Evolutionary conservation across 1,140 invertebrate species (phyloP), one percentile per base, ranked within the genome.

Genomic region (Musca domestica): DNA sequence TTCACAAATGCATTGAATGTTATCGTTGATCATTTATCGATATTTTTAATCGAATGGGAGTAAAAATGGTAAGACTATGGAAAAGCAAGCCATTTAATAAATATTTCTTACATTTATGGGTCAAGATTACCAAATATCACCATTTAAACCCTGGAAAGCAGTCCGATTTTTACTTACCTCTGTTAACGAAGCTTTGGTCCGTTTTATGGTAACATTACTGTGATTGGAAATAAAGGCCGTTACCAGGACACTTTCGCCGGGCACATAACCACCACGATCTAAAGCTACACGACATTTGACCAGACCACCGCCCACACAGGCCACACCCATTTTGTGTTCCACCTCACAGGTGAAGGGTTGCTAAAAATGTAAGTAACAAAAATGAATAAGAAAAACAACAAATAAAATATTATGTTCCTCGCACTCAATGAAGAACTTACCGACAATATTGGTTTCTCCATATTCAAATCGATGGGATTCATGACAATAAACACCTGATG

Each of bases 401-500:
- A n/a, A n/a, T n/a, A n/a, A n/a, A n/a, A n/a, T n/a, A n/a, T 41
- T 61, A 4, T 41, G 4, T 19, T 58, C 10, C 2, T 48, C 7
- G 23, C 51, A 46, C 17, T 34, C n/a, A 46, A 20, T 63, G 49
- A n/a, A 20, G 46, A 22, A 65, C 89, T 89, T 86, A 96, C 95
- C 76, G 92, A 88, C 69, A 97, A 83, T 71, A 94, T 89, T 2
- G 92, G 88, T 30, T 94, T 93, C 76, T 96, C 95, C 75, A 95
- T 83, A 83, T 96, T 96, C 69, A 98, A 84, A 83, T 98, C 95
- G 67, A 97, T 95, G 1, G 94, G 94, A 82, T 94, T 96, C 93
- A 97, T 96, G 0, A 98, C 93, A 73, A 97, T 95, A 81, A 98
- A 97, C 9, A 96, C 94, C 85, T 96, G 95, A 82, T 97, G 95